These are phyloP conservation scores for Pachliopta kotzebuea DNA, from an alignment of 2,888 invertebrate species.

Conservation along the genomic window DNA sequence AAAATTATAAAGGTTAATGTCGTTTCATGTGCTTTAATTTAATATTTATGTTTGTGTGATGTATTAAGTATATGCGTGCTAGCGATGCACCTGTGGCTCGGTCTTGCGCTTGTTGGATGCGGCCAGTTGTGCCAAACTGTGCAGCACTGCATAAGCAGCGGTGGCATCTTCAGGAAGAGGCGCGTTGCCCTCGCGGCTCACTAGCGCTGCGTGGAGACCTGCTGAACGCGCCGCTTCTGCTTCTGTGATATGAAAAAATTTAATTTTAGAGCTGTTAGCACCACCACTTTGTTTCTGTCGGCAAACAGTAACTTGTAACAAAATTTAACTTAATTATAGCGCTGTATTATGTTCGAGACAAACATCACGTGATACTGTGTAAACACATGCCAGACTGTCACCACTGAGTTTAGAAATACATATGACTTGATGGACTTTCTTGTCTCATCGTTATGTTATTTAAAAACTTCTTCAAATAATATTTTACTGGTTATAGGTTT, in stretches of 20 bases:
- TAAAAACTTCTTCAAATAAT: no score
- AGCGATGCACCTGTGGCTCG: conserved; percentile 40
- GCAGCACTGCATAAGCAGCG: conserved; percentile 76
- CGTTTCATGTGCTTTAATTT: neutral
- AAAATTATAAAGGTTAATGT: no score
- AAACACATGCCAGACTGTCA: no score
- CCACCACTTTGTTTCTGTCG: neutral
- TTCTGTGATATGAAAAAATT: conserved; percentile 81
- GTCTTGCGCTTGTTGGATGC: conserved; percentile 70
- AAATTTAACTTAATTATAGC: no score
- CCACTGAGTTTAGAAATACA: no score
- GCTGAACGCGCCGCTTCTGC: conserved; percentile 89
- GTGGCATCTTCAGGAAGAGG: conserved; percentile 82
- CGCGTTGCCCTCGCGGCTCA: conserved; percentile 90
- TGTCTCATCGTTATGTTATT: no score
- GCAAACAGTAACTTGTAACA: neutral
- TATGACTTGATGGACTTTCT: no score
- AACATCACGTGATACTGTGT: no score
- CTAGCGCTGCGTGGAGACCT: conserved; percentile 84
- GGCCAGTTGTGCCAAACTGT: conserved; percentile 81
- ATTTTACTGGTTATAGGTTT: no score
- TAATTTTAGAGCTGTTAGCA: neutral
- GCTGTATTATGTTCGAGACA: no score
- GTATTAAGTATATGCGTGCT: neutral
- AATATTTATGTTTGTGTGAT: neutral